Conservation (phyloP, 2,113 vertebrate genomes). For the Mastomys natalensis region DNA sequence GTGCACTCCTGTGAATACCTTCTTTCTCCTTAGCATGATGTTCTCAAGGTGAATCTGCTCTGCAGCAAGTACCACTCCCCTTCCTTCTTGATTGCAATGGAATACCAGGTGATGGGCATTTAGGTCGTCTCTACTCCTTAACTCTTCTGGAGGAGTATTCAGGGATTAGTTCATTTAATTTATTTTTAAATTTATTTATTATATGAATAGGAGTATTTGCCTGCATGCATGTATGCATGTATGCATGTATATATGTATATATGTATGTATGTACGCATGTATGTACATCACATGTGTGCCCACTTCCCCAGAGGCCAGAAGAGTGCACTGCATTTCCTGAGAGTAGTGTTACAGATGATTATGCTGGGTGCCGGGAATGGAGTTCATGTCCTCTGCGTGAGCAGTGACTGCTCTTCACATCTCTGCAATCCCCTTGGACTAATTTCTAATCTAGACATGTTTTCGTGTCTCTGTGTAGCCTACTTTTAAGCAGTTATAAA, state of each 20-base stretch:
- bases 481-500: constrained; percentile 1
- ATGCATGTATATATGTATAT: neutral
- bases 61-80: too few species aligned
- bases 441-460: neutral
- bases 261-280: neutral
- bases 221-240: too few species aligned
- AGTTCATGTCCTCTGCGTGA: too few species aligned
- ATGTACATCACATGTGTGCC: neutral
- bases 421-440: neutral
- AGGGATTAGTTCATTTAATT: neutral
- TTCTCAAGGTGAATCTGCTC: neutral
- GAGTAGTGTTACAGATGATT: neutral
- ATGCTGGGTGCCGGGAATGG: neutral
- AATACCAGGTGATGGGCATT: neutral
- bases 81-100: neutral
- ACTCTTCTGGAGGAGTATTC: neutral
- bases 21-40: neutral
- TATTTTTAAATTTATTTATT: neutral
- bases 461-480: neutral
- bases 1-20: neutral
- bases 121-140: neutral
- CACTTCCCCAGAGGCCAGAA: neutral
- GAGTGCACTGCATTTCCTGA: too few species aligned
- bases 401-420: neutral
- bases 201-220: neutral